A percentile compares a stretch with the other conserved stretches of the same genome.
phyloP scores from a whole-genome alignment of 1,140 invertebrate species.

The Saccostrea glomerata region DNA sequence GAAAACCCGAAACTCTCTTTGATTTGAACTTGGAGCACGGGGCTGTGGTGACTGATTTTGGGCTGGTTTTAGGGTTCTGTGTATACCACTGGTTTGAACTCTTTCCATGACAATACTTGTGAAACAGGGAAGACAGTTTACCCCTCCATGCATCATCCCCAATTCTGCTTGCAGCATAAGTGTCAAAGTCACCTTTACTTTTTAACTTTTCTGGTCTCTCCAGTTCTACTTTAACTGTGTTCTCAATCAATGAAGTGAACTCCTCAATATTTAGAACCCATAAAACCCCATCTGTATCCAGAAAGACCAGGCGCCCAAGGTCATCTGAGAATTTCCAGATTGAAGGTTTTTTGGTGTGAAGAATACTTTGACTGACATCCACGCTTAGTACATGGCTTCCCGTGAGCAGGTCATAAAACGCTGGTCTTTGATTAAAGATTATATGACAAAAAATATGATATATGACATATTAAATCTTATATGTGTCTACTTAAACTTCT shows the following conservation, averaged over 20 bases:
- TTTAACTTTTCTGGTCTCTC: not conserved
- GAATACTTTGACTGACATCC: slow-evolving; percentile 48
- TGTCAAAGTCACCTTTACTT: slow-evolving; percentile 27
- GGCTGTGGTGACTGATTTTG: not conserved
- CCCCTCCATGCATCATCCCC: slow-evolving; percentile 64
- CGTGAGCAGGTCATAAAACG: slow-evolving; percentile 44
- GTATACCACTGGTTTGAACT: slow-evolving; percentile 34
- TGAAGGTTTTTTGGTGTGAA: slow-evolving; percentile 47
- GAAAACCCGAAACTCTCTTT: slow-evolving; percentile 44
- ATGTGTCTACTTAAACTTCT: too few species aligned
- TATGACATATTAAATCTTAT: not conserved
- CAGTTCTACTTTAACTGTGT: slow-evolving; percentile 41
- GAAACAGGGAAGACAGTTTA: slow-evolving; percentile 58
- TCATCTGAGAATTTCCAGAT: slow-evolving; percentile 56
- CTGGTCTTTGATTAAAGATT: slow-evolving; percentile 54
- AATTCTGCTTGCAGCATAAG: slow-evolving; percentile 56
- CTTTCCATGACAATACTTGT: slow-evolving; percentile 19
- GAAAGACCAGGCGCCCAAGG: slow-evolving; percentile 54
- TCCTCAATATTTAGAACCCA: slow-evolving; percentile 48
- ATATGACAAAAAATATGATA: not conserved
- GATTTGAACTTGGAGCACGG: not conserved
- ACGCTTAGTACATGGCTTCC: slow-evolving; percentile 48
- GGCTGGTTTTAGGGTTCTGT: slow-evolving; percentile 17
- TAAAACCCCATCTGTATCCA: slow-evolving; percentile 50
- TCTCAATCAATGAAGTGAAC: slow-evolving; percentile 50